phyloP scores from a whole-genome alignment of 2,797 vertebrate species.

The Brachymystax lenok region DNA sequence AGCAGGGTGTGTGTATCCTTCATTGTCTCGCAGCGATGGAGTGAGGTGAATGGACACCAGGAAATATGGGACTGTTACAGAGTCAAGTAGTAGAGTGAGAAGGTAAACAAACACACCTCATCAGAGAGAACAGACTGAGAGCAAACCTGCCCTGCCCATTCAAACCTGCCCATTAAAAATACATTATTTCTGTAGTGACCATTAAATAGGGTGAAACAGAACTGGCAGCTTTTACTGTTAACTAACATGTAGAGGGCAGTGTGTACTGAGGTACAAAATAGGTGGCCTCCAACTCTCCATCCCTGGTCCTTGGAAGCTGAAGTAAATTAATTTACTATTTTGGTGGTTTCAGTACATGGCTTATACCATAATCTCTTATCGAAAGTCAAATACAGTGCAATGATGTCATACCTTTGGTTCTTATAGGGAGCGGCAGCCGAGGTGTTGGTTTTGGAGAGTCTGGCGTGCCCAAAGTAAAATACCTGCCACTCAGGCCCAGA shows the following conservation, averaged over 20 bases:
- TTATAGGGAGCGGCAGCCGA: background rate
- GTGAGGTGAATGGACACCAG: constrained; percentile 18
- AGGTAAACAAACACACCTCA: constrained; percentile 34
- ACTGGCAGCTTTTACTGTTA: background rate
- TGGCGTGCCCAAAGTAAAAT: too few relatives aligned
- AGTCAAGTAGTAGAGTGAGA: background rate
- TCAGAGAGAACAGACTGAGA: constrained; percentile 19
- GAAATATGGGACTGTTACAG: constrained; percentile 13
- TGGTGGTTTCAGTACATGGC: background rate
- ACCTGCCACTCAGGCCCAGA: too few relatives aligned
- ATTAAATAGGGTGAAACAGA: background rate
- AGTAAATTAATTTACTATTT: background rate
- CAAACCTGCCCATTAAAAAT: constrained; percentile 2
- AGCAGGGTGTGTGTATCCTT: constrained; percentile 16
- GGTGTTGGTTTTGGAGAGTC: too few relatives aligned
- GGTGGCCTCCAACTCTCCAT: background rate
- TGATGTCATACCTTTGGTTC: background rate
- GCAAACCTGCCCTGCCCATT: constrained; percentile 2
- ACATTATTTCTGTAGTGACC: background rate
- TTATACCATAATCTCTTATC: constrained; percentile 3
- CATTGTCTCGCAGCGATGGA: constrained; percentile 30
- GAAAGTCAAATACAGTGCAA: background rate
- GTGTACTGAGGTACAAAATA: background rate
- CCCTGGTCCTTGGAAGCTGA: too few relatives aligned
- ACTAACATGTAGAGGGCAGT: background rate